phyloP scores from a whole-genome alignment of 1,140 invertebrate genomes.

The Lerema accius region DNA sequence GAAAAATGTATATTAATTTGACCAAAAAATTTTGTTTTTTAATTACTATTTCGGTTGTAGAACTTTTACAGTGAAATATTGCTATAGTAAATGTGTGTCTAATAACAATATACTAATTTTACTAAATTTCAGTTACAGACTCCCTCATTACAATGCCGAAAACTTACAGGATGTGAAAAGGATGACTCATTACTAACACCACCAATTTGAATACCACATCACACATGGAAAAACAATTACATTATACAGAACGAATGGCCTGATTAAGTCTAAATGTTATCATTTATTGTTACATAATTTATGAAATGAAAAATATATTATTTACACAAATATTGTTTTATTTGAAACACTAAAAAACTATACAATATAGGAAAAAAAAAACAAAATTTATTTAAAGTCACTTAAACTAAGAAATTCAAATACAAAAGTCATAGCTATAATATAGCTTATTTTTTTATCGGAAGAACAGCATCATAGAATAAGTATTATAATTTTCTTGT shows the following conservation, averaged over 20 bases:
- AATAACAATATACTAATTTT: conserved; percentile 6
- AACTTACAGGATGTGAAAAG: conserved; percentile 66
- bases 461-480: too few species aligned
- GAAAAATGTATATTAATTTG: too few species aligned
- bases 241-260: neutral
- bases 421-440: neutral
- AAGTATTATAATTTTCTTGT: too few species aligned
- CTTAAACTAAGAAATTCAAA: neutral
- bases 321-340: conserved; percentile 30
- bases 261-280: conserved; percentile 13
- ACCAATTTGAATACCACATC: neutral
- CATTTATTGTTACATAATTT: conserved; percentile 32
- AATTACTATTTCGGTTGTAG: too few species aligned
- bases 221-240: neutral
- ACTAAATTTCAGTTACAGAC: conserved; percentile 75
- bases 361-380: neutral
- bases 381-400: neutral
- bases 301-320: conserved; percentile 31
- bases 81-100: too few species aligned
- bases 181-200: too few species aligned
- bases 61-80: too few species aligned
- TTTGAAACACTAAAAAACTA: conserved; percentile 18
- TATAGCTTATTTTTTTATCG: neutral
- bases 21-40: too few species aligned
- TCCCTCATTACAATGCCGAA: conserved; percentile 77